A percentile compares a stretch with the other conserved stretches of the same genome.
Conservation (phyloP, 2,888 invertebrate genomes). For the Hesperia comma region DNA sequence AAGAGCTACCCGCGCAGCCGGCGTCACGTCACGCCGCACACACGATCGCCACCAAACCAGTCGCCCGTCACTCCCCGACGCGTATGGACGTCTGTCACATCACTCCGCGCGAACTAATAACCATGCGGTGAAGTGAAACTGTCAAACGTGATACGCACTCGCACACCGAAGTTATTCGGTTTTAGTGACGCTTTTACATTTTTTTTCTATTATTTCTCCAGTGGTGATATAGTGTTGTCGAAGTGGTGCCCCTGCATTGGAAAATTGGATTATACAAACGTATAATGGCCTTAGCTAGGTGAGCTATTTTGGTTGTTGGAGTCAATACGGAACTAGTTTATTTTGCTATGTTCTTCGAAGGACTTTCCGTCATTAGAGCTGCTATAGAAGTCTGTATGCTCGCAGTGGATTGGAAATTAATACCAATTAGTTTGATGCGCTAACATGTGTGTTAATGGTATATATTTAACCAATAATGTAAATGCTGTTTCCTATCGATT, state of each 20-base stretch:
- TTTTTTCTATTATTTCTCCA: slow-evolving; percentile 54
- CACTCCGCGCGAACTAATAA: slow-evolving; percentile 63
- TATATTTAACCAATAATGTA: slow-evolving; percentile 21
- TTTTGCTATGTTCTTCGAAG: slow-evolving; percentile 74
- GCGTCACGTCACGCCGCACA: slow-evolving; percentile 44
- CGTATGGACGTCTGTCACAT: slow-evolving; percentile 66
- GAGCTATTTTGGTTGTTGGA: slow-evolving; percentile 82
- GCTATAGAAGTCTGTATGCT: slow-evolving; percentile 53
- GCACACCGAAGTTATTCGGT: slow-evolving; percentile 68
- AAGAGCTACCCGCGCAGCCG: slow-evolving; percentile 46
- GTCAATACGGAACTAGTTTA: slow-evolving; percentile 82
- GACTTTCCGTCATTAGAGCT: slow-evolving; percentile 65
- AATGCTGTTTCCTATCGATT: slow-evolving; percentile 19
- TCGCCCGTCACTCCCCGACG: slow-evolving; percentile 74
- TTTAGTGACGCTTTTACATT: slow-evolving; percentile 59
- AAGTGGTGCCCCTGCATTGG: slow-evolving; percentile 75
- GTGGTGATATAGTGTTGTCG: slow-evolving; percentile 71
- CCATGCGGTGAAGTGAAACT: slow-evolving; percentile 84
- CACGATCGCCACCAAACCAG: slow-evolving; percentile 52
- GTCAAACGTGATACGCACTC: slow-evolving; percentile 80
- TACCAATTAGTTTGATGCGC: slow-evolving; percentile 38
- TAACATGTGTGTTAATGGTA: slow-evolving; percentile 5
- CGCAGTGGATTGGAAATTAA: slow-evolving; percentile 30
- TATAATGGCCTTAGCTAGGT: slow-evolving; percentile 84
- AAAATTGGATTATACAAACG: slow-evolving; percentile 83